Base-by-base conservation (phyloP, 2,888 invertebrate genomes). In the Endomychus coccineus region DNA sequence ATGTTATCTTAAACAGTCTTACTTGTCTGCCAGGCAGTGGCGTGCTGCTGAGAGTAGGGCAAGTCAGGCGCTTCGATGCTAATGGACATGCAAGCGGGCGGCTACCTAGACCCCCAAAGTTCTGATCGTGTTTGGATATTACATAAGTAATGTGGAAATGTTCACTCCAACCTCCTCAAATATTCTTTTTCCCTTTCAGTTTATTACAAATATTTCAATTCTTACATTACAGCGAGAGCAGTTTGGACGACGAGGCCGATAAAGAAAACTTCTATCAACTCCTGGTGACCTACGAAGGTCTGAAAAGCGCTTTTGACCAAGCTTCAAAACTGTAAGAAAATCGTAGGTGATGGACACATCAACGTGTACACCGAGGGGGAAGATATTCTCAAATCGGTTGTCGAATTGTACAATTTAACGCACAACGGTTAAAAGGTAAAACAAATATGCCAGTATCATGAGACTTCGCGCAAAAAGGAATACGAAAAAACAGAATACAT, bases 351-450 rank as follows among this genome's bases (percentile, higher is more conserved):
- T 11, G 36, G 40, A 23, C 19, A 42, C 2, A 48, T 41, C 1
- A 11, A 14, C 7, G 24, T 35, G 9, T 25, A 21, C 1, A 32
- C 54, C 1, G 50, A 49, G 11, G 45, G 58, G 0, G 40, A 55
- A 30, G 46, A 51, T 15, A 48, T 61, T 15, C 38, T 42, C 10
- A 41, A 45, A 0, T 35, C 35, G 3, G 48, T 58, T 19, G 25
- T 51, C 15, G 39, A 43, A 7, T 42, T 61, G 25, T 59, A 55
- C 35, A 46, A 46, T 3, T 40, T 59, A 16, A 49, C 51, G 31
- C 46, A 54, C 16, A 53, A 49, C 32, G 61, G 61, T 1, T 39
- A 45, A 19, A 56, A 53, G 37, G 56, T 59, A 13, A 51, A 48
- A 25, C 51, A 56, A 27, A 34, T 61, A 7, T 55, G 53, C 30